phyloP scores from a whole-genome alignment of 2,113 vertebrate species.

The Tyto alba region DNA sequence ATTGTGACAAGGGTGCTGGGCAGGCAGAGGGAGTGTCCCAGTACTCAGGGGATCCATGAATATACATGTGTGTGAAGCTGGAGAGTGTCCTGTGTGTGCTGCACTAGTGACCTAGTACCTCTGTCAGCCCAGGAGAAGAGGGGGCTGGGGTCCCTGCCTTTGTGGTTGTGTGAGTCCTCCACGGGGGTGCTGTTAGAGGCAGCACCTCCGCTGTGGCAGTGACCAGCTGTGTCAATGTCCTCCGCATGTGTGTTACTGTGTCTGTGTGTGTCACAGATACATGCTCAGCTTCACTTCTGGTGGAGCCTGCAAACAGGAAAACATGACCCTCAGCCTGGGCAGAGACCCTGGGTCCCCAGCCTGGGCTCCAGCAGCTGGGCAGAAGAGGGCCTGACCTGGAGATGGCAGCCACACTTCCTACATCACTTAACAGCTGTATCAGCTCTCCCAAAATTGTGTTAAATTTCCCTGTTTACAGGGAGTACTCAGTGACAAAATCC shows the following conservation, averaged over 20 bases:
- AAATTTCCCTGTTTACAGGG: not conserved
- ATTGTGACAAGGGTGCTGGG: not conserved
- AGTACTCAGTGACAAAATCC: not conserved
- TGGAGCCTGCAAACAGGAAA: not conserved
- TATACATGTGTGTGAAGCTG: not conserved
- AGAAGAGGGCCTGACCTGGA: not conserved
- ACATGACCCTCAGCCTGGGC: not conserved
- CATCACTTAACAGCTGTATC: not conserved
- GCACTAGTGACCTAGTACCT: not conserved
- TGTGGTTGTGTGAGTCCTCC: too few species aligned
- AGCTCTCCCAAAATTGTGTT: not conserved
- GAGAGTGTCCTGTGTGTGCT: not conserved
- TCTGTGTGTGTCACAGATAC: not conserved
- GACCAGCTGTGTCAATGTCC: too few species aligned
- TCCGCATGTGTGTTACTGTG: too few species aligned
- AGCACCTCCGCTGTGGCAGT: not conserved
- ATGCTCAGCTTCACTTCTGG: too few species aligned
- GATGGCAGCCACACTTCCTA: not conserved
- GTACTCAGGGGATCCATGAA: not conserved
- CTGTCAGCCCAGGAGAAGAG: not conserved
- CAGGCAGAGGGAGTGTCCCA: rapidly evolving
- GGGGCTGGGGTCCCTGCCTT: not conserved
- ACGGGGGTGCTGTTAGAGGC: not conserved
- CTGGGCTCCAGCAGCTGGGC: not conserved
- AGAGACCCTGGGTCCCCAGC: not conserved